Percentiles rank a stretch among this genome's conserved stretches.
phyloP scores from a whole-genome alignment of 2,113 vertebrate genomes.

The Zapornia atra region DNA sequence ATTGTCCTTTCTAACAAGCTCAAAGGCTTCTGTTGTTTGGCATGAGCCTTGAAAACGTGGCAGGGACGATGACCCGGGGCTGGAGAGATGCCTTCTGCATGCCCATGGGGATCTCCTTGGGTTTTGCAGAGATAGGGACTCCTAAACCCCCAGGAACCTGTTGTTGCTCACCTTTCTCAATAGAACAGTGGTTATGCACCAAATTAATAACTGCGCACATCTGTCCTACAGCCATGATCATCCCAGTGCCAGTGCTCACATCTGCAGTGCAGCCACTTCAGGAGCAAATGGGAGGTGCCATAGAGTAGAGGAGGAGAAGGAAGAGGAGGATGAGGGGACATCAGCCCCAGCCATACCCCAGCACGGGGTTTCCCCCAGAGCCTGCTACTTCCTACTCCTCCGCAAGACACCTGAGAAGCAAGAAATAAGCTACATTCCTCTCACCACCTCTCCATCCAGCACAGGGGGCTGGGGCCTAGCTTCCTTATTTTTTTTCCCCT shows the following conservation, averaged over 20 bases:
- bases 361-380: neutral
- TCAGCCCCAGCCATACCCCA: fast-evolving
- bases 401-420: fast-evolving
- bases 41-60: neutral
- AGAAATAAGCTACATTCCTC: neutral
- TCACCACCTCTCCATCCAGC: neutral
- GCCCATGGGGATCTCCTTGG: neutral
- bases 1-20: conserved; percentile 14
- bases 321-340: neutral
- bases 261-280: fast-evolving
- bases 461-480: neutral
- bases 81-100: neutral
- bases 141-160: fast-evolving
- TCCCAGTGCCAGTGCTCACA: neutral
- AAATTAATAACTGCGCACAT: fast-evolving
- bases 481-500: neutral
- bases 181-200: fast-evolving
- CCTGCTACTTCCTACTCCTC: neutral
- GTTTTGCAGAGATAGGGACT: neutral
- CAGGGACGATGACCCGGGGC: neutral
- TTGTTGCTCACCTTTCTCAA: fast-evolving
- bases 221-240: neutral
- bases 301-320: neutral
- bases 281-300: neutral
- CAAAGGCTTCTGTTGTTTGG: neutral